Evolutionary conservation across 2,797 vertebrate genomes (phyloP).

Genomic region (Coregonus suidteri): DNA sequence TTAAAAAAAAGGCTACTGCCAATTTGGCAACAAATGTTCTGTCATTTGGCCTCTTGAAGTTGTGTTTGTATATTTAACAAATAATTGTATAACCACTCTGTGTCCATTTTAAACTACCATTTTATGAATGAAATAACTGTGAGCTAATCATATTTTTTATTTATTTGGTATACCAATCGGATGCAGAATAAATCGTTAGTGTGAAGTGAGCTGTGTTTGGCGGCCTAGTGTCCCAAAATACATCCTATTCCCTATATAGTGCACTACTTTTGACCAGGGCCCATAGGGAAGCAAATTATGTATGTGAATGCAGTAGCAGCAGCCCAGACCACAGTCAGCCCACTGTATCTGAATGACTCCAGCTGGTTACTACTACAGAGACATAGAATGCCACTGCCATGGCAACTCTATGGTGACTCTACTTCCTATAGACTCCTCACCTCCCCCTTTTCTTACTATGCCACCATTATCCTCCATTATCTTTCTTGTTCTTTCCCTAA

Average conservation of each 20-base stretch:
- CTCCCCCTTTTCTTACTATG: neutral
- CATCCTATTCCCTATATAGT: no score
- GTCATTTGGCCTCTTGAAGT: neutral
- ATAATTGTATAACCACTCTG: neutral
- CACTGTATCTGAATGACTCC: constrained; percentile 19
- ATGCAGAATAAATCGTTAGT: no score
- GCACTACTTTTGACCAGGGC: no score
- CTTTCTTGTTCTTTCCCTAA: constrained; percentile 43
- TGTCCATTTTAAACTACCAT: neutral
- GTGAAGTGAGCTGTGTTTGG: no score
- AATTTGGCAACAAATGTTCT: neutral
- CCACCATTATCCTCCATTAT: constrained; percentile 3
- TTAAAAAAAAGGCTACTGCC: neutral
- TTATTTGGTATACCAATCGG: no score
- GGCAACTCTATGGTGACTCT: constrained; percentile 57
- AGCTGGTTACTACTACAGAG: constrained; percentile 37
- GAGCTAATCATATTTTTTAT: no score
- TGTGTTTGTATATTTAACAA: no score
- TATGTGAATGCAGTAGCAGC: no score
- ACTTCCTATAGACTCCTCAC: constrained; percentile 59
- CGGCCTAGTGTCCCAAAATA: no score
- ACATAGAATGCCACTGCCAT: constrained; percentile 27
- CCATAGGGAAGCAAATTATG: no score
- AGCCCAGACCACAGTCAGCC: neutral
- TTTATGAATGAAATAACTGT: no score